phyloP scores from a whole-genome alignment of 2,113 vertebrate genomes.

The Atractosteus spatula region DNA sequence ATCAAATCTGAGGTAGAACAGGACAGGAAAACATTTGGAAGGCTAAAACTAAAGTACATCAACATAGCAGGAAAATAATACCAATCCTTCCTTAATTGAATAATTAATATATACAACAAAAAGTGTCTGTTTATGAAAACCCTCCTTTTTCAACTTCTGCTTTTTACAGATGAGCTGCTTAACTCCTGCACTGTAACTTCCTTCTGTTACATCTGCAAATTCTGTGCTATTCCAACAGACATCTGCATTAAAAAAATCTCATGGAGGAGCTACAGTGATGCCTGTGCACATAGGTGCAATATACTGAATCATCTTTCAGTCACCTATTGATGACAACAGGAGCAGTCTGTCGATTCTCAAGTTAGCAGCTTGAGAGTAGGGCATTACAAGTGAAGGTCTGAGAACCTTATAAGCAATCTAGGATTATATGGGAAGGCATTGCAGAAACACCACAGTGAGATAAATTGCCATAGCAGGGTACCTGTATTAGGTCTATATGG shows the following conservation, averaged over 20 bases:
- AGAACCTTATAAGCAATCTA: constrained; percentile 10
- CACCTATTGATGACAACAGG: neutral
- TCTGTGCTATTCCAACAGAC: no score
- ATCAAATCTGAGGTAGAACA: constrained; percentile 58
- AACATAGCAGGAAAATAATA: constrained; percentile 49
- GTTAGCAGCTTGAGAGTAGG: constrained; percentile 6
- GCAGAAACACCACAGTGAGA: constrained; percentile 26
- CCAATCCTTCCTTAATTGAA: constrained; percentile 28
- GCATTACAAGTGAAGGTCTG: constrained; percentile 5
- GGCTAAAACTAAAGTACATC: constrained; percentile 54
- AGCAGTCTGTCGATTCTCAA: neutral
- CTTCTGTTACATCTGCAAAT: no score
- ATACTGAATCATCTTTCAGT: neutral
- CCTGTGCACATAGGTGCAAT: neutral
- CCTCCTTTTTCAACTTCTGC: neutral
- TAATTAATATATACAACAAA: constrained; percentile 39
- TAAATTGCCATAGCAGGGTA: constrained; percentile 17
- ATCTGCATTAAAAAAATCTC: neutral
- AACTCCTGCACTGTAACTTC: neutral
- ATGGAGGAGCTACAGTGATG: constrained; percentile 2
- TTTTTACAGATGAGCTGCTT: neutral
- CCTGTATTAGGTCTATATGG: constrained; percentile 23
- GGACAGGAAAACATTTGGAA: constrained; percentile 51
- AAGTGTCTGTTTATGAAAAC: constrained; percentile 23
- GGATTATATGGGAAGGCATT: constrained; percentile 15